phyloP scores from a whole-genome alignment of 2,797 vertebrate species.

The Liparis tanakae region DNA sequence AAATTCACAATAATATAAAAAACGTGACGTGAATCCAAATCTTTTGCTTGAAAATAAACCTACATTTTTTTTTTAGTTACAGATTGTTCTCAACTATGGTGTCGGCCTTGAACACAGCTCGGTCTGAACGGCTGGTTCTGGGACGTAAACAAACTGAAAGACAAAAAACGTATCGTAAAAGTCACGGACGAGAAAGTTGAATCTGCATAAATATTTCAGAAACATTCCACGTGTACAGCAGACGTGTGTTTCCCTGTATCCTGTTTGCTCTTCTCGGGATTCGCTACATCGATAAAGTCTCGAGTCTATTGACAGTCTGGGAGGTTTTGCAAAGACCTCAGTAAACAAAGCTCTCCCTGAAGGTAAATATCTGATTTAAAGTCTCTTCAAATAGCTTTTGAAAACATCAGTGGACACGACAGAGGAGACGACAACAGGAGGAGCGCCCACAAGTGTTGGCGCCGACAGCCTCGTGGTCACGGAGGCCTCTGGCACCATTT shows the following conservation, averaged over 20 bases:
- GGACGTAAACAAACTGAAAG: neutral
- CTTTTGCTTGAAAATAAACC: neutral
- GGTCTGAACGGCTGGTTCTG: neutral
- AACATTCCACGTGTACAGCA: neutral
- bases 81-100: neutral
- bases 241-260: neutral
- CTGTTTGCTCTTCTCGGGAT: conserved; percentile 29
- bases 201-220: neutral
- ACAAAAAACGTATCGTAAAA: neutral
- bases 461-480: neutral
- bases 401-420: conserved; percentile 17
- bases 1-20: neutral
- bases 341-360: conserved; percentile 64
- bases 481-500: neutral
- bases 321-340: conserved; percentile 35
- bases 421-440: neutral
- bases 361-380: conserved; percentile 45
- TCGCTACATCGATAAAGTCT: conserved; percentile 14
- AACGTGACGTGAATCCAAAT: neutral
- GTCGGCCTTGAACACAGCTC: neutral
- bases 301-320: conserved; percentile 56
- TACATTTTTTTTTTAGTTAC: neutral
- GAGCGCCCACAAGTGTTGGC: neutral
- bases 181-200: neutral
- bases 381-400: conserved; percentile 21